Conservation (phyloP, 2,888 invertebrate species). For the Mantis religiosa region DNA sequence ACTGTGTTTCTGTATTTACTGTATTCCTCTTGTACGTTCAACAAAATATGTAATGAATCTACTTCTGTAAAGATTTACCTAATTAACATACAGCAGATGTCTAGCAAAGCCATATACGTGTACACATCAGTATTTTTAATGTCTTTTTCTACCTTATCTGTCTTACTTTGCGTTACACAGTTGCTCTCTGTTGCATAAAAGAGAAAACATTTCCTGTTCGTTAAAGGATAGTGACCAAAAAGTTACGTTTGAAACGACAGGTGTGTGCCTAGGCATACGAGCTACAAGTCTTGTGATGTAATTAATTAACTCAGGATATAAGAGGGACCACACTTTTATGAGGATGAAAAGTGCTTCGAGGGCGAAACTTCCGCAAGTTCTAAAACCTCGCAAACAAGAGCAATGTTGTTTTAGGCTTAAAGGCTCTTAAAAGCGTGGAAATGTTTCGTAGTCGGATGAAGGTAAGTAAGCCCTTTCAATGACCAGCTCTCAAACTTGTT, state of each 20-base stretch:
- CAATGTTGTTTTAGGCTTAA: neutral
- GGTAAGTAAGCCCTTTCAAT: neutral
- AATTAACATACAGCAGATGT: no score
- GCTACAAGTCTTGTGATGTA: neutral
- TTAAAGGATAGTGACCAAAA: neutral
- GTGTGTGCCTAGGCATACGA: neutral
- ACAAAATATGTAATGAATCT: no score
- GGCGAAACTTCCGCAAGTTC: neutral
- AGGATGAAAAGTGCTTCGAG: neutral
- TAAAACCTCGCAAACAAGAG: neutral
- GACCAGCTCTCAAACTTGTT: neutral
- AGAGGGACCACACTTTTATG: neutral
- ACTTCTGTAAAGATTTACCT: no score
- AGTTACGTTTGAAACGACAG: neutral
- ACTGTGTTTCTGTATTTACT: no score
- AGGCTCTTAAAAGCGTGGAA: neutral
- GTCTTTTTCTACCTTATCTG: no score
- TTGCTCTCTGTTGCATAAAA: no score
- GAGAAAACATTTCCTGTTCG: no score
- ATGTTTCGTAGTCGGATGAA: neutral
- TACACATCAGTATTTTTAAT: no score
- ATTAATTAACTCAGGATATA: neutral
- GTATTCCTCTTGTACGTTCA: no score
- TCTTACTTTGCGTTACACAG: no score
- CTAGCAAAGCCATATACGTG: no score